Evolutionary conservation across 2,797 vertebrate species (phyloP).

Genomic region (Sebastes trivittatus): DNA sequence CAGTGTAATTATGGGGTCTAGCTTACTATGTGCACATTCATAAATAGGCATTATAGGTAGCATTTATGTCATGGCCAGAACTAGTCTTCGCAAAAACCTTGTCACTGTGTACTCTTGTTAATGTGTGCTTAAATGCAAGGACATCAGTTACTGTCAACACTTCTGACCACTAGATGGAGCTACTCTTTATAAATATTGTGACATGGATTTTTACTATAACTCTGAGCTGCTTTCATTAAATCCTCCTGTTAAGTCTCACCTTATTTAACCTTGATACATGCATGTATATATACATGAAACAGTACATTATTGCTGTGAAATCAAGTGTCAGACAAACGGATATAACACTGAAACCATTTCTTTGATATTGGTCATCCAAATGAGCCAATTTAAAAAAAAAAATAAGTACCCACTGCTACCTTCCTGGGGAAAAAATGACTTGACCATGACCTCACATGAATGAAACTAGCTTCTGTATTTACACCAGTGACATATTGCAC

Average conservation of each 20-base stretch:
- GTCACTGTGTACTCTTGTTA: background rate
- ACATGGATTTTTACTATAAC: background rate
- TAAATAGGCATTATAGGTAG: background rate
- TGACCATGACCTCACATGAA: background rate
- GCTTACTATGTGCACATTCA: conserved; percentile 29
- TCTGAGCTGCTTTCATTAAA: background rate
- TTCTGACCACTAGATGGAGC: conserved; percentile 68
- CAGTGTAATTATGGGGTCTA: background rate
- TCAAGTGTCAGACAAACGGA: conserved; percentile 24
- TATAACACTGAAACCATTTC: background rate
- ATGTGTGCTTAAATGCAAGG: background rate
- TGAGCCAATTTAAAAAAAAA: background rate
- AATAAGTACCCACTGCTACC: conserved; percentile 10
- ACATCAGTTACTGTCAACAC: background rate
- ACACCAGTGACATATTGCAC: conserved; percentile 38
- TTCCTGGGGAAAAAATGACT: background rate
- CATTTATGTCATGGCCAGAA: background rate
- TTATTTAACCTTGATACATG: conserved; percentile 8
- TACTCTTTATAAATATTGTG: conserved; percentile 24
- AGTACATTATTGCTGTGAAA: conserved; percentile 41
- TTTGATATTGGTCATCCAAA: conserved; percentile 3
- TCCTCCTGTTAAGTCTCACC: background rate
- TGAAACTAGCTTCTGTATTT: conserved; percentile 24
- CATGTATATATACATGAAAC: conserved; percentile 25
- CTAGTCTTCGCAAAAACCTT: background rate